Base-by-base conservation (phyloP, 2,888 invertebrate genomes). In the Gari tellinella region DNA sequence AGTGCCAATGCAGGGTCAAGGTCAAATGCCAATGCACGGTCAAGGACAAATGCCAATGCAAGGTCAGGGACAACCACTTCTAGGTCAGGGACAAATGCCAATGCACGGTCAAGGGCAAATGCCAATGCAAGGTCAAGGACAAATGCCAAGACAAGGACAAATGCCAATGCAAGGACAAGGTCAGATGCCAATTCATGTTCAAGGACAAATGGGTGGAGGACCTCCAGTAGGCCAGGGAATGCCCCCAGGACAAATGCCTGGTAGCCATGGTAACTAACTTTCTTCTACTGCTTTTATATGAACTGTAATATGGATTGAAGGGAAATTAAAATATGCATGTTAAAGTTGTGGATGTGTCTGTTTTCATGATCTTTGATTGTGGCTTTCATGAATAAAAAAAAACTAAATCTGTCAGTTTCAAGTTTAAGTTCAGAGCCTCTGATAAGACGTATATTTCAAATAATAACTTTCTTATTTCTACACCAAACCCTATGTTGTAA, bases 21-120 rank as follows among this genome's bases (percentile, higher is more conserved):
- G 66, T 43, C 72, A 65, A 43, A 65, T 72, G 72, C 65, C 46
- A 48, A 14, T 1, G 3, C 40, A 21, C 21, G 60, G 58, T 45
- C 63, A 57, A 41, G 15, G 31, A 4, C 31, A 19, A 23, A 61
- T 48, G 19, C 66, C 57, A 45, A 52, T 41, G 21, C 48, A 48
- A n/a, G 25, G 31, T 10, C 51, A 25, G 38, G 25, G n/a, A 14
- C 62, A 62, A 31, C 62, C 52, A 46, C 26, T 23, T 26, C 51
- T n/a, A 23, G 43, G 3, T 31, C 62, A 51, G 19, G 40, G 26
- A 1, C 15, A 17, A 21, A 19, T 15, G 19, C 37, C 31, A 37
- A 21, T 49, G 49, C 62, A 49, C 41, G 51, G 43, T 37, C 57
- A 41, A 10, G 45, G 55, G 31, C 55, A 38, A 40, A 40, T 37